Evolutionary conservation across 2,888 invertebrate genomes (phyloP).

Genomic region (Capitulum mitella): DNA sequence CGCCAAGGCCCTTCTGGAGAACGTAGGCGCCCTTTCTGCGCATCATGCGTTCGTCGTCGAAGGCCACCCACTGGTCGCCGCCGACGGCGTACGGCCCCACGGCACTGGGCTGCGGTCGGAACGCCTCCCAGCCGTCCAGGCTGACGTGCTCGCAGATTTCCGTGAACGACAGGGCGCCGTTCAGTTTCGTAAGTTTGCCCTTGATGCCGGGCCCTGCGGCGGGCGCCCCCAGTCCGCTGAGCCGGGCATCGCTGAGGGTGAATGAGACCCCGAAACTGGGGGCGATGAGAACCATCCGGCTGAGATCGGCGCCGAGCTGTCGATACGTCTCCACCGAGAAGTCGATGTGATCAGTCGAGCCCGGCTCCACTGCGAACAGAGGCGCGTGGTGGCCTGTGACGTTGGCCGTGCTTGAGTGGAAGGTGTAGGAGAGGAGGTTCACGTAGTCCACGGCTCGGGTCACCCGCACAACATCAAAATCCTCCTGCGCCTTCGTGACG

Average conservation of each 20-base stretch:
- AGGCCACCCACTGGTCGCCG: not conserved
- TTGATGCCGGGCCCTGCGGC: not conserved
- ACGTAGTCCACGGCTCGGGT: not conserved
- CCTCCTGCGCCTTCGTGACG: not conserved
- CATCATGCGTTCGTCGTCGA: not conserved
- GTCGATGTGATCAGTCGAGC: not conserved
- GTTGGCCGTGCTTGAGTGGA: not conserved
- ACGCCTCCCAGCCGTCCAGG: not conserved
- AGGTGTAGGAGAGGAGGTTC: not conserved
- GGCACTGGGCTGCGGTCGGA: not conserved
- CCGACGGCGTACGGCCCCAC: not conserved
- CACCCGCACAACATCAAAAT: not conserved
- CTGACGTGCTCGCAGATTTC: conserved; percentile 41
- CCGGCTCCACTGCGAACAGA: not conserved
- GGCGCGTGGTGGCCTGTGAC: not conserved
- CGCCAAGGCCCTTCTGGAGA: conserved; percentile 38
- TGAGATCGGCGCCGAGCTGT: not conserved
- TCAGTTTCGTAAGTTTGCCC: not conserved
- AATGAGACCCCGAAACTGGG: not conserved
- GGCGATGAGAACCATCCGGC: not conserved
- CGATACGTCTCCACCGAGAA: not conserved
- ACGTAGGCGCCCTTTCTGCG: conserved; percentile 47
- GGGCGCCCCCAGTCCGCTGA: not conserved
- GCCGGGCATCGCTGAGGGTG: not conserved
- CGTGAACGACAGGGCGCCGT: not conserved